Base-by-base conservation (phyloP, 2,113 vertebrate genomes). In the Hipposideros armiger region DNA sequence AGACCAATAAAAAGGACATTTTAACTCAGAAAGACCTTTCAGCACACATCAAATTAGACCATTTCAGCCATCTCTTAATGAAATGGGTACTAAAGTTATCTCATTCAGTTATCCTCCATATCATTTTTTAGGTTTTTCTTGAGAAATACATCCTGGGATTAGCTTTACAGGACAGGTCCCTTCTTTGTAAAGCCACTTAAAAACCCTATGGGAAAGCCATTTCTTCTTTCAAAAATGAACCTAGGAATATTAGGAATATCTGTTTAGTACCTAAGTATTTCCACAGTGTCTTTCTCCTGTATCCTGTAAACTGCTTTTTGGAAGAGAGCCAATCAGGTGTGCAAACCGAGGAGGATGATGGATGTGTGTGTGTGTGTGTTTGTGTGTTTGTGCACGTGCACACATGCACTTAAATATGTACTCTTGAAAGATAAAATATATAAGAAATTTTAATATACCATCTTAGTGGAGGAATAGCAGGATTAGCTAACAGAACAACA, bases 241-340 rank as follows among this genome's bases (percentile, higher is more conserved):
- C 40, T 86, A 32, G 66, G 13, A 80, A 66, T n/a, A 70, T 69
- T 62, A 84, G 72, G 54, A 80, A 69, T 96, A 69, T 90, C 58
- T 78, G 3, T 54, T 82, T 73, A 81, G 58, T 45, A 19, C 64
- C 45, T 56, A 87, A 58, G 15, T 62, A 69, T 92, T 83, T 88
- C 78, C 42, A 56, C 15, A 52, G 14, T 64, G 8, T 94, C 47
- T 90, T 80, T 50, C 47, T 67, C 2, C 60, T 72, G 7, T 84
- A 86, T 95, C 82, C 67, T 56, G 62, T 80, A 95, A 95, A 58
- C 60, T 77, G 22, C n/a, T 30, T 91, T 90, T 85, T 73, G 77
- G 78, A 86, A 83, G 70, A 86, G 2, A 92, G 67, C 60, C 87
- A 95, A 85, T 50, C 26, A 82, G 90, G 45, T 89, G 47, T 88